Evolutionary conservation across 1,140 invertebrate species (phyloP), one percentile per base, ranked within the genome.

Genomic region (Lepidotrigona ventralis): DNA sequence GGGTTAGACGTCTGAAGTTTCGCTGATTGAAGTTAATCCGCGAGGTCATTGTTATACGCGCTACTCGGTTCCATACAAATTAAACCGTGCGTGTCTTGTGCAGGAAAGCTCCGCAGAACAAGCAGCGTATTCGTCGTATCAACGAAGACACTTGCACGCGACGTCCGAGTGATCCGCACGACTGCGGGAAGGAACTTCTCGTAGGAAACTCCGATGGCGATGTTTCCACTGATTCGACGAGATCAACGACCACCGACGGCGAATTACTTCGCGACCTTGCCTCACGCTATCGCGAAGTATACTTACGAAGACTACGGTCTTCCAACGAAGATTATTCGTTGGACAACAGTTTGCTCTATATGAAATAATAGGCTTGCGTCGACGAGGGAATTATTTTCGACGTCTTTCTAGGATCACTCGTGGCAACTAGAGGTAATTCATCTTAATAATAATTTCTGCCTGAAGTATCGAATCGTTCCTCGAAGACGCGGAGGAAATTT

Each of bases 11-110:
- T 68, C 88, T 89, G 86, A 86, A 85, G 86, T 90, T 88, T 90
- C 81, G 84, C 74, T 90, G 87, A 90, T 90, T 89, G 88, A 84
- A 83, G 89, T 90, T 89, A 90, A 90, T 88, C 84, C 86, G 84
- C 68, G 39, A 83, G 89, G 89, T 90, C 89, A 88, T 70, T 80
- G 73, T 90, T 87, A 63, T 84, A 77, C 71, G 79, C 85, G 83
- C 85, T 84, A 82, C 73, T 77, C 84, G 66, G 53, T 83, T 83
- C 51, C 26, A 82, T 60, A 64, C 58, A 29, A 82, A 85, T 77
- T 83, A 51, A 85, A 77, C 66, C 46, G 80, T 77, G 84, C 72
- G 66, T 23, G 63, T 33, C 64, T 63, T 81, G 58, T 64, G 56
- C 71, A 74, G 64, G 64, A 70, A 84, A 84, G 71, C 46, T 66